Evolutionary conservation across 2,113 vertebrate genomes (phyloP).

Genomic region (Mustela lutreola): DNA sequence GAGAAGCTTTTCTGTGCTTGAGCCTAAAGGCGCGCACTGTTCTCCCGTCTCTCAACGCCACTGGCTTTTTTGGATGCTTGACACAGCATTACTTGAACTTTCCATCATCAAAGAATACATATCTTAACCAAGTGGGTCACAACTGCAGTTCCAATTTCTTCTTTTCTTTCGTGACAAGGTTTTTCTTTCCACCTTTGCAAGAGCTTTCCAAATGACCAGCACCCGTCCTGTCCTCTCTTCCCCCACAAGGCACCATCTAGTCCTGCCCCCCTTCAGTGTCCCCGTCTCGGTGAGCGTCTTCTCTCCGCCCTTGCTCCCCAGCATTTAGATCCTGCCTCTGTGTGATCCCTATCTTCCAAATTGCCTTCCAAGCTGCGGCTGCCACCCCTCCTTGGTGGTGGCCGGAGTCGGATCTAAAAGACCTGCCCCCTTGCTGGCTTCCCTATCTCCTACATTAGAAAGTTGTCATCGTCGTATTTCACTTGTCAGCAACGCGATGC

Average conservation of each 20-base stretch:
- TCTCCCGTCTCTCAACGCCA: not conserved
- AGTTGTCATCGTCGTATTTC: conserved; percentile 67
- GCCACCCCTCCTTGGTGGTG: not conserved
- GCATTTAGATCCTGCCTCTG: not conserved
- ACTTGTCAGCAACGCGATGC: conserved; percentile 65
- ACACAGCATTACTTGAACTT: not conserved
- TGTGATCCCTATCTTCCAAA: conserved; percentile 52
- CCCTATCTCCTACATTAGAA: conserved; percentile 59
- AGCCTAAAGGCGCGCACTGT: not conserved
- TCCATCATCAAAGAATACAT: not conserved
- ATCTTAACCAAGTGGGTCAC: not conserved
- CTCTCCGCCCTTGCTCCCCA: not conserved
- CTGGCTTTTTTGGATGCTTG: not conserved
- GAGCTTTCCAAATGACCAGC: not conserved
- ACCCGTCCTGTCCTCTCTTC: not conserved
- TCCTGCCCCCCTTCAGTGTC: not conserved
- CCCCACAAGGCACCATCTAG: rapidly evolving
- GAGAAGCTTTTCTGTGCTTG: not conserved
- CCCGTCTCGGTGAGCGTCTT: not conserved
- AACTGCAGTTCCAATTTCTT: not conserved
- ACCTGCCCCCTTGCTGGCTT: not conserved
- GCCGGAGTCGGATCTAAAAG: conserved; percentile 25
- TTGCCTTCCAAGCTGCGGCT: not conserved
- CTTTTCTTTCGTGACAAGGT: not conserved
- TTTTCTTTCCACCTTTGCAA: not conserved